Evolutionary conservation across 2,113 vertebrate genomes (phyloP), one percentile per base, ranked within the genome.

Genomic region (Dunckerocampus dactyliophorus): DNA sequence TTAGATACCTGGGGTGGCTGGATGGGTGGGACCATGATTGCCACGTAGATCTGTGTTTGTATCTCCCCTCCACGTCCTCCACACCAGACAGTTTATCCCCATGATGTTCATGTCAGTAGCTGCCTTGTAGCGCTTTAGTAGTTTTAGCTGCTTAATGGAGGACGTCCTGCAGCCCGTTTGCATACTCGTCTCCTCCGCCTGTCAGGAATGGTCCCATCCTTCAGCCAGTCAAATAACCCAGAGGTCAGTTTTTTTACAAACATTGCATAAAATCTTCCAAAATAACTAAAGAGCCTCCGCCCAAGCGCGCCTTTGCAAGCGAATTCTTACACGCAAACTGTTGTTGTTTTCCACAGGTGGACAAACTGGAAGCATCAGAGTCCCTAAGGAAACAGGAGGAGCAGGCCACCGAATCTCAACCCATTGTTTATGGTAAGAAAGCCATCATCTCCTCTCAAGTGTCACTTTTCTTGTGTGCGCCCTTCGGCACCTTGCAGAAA

Each of bases 331-430:
- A 2, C 16, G 1, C 37, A 14, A 43, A 7, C 47, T 34, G 0
- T 55, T 70, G n/a, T 71, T 59, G 45, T 76, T 55, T 50, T 49
- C 73, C 55, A 48, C 87, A 99, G 97, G 95, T 98, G 79, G 97
- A 99, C 87, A 97, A 98, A 86, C 91, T 99, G 74, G 97, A 99
- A 74, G 95, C 95, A 59, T 98, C 96, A 0, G 97, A 99, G 79
- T 98, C 97, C 14, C 90, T 99, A 88, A 95, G 97, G 92, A 98
- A 99, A 93, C 95, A 98, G 85, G 97, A 98, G 87, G 96, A 99
- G 76, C 97, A 98, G 83, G 94, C 93, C 55, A 99, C 97, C 5
- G 97, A 99, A 89, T 96, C 95, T 20, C 96, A 98, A 81, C 96
- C 97, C 62, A 98, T 99, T 34, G 96, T 99, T 92, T 99, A 98